These are phyloP conservation scores for Archivesica marissinica DNA, from an alignment of 1,140 invertebrate species.

Conservation along the genomic window DNA sequence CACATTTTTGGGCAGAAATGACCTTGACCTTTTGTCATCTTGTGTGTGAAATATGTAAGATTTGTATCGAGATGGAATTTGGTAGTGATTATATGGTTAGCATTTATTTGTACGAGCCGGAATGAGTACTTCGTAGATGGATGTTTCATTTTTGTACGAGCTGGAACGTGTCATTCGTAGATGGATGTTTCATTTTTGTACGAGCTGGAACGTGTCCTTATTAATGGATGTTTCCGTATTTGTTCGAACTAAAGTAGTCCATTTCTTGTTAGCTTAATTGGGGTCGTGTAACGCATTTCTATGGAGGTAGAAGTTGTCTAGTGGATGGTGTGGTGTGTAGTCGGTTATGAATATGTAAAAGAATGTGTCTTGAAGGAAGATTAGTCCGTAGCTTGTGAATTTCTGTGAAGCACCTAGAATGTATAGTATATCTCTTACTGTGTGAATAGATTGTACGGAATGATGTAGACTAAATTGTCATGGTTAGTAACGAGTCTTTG, in stretches of 20 bases:
- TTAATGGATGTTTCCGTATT: neutral
- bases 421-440: no score
- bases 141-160: neutral
- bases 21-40: constrained; percentile 52
- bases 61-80: neutral
- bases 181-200: neutral
- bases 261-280: no score
- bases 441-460: neutral
- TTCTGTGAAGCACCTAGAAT: no score
- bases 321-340: no score
- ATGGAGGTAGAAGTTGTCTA: no score
- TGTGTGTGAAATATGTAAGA: constrained; percentile 43
- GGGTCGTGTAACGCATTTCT: no score
- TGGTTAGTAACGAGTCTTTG: neutral
- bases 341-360: no score
- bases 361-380: no score
- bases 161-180: neutral
- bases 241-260: neutral
- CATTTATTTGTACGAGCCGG: neutral
- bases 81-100: constrained; percentile 7
- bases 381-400: no score
- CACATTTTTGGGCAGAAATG: constrained; percentile 54
- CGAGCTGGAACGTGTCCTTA: neutral
- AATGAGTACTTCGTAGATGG: neutral
- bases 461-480: neutral